Percentiles rank a stretch among this genome's conserved stretches.
Conservation (phyloP, 2,888 invertebrate genomes). For the Neria commutata region DNA sequence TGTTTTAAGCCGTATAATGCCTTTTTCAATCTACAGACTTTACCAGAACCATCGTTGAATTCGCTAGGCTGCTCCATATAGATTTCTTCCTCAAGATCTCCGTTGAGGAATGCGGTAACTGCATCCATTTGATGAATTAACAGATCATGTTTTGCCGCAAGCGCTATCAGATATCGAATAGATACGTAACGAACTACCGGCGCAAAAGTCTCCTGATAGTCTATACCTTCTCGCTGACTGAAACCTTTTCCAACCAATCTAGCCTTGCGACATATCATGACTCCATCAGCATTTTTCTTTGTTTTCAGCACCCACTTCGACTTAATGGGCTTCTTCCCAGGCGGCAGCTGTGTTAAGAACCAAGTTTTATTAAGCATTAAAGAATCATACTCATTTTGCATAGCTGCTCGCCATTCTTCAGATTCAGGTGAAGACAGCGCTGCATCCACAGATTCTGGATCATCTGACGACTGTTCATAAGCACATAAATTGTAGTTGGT, state of each 20-base stretch:
- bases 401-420: constrained; percentile 7
- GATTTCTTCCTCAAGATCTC: constrained; percentile 7
- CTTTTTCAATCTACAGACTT: too few relatives aligned
- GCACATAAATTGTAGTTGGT: too few relatives aligned
- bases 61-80: constrained; percentile 7
- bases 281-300: constrained; percentile 9
- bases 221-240: constrained; percentile 6
- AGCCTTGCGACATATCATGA: constrained; percentile 8
- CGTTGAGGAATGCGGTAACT: constrained; percentile 7
- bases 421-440: neutral
- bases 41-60: too few relatives aligned
- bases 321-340: constrained; percentile 11
- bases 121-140: constrained; percentile 13
- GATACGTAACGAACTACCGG: constrained; percentile 13
- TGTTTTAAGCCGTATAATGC: neutral
- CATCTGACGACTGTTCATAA: neutral
- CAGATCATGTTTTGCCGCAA: neutral
- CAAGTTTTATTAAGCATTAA: constrained; percentile 3
- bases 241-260: constrained; percentile 13
- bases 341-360: neutral
- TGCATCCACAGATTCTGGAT: neutral
- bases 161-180: constrained; percentile 10
- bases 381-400: constrained; percentile 5
- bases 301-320: constrained; percentile 19
- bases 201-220: constrained; percentile 9